Evolutionary conservation across 2,888 invertebrate species (phyloP).

Genomic region (Drosophila niveifrons): DNA sequence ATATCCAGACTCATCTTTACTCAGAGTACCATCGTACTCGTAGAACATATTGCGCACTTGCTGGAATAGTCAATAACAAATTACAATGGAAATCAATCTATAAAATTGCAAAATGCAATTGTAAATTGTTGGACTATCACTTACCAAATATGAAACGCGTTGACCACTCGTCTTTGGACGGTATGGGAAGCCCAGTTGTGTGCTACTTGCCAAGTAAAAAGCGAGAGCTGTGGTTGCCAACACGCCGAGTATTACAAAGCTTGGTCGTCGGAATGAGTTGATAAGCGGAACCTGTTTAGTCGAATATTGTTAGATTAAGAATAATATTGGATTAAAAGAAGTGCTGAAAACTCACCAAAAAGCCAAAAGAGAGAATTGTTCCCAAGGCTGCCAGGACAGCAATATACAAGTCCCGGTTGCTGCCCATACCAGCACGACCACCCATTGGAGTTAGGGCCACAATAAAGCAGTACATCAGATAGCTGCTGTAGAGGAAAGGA

Average conservation of each 20-base stretch:
- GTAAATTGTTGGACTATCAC: slow-evolving; percentile 24
- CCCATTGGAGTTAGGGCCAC: slow-evolving; percentile 87
- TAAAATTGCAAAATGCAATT: background rate
- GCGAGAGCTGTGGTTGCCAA: slow-evolving; percentile 29
- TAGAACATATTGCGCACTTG: slow-evolving; percentile 85
- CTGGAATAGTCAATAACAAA: slow-evolving; percentile 69
- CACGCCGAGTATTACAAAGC: slow-evolving; percentile 33
- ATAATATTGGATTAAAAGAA: too few relatives aligned
- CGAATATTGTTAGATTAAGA: background rate
- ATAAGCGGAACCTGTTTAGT: slow-evolving; percentile 50
- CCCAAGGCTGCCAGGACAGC: slow-evolving; percentile 83
- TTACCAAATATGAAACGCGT: slow-evolving; percentile 86
- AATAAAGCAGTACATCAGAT: slow-evolving; percentile 85
- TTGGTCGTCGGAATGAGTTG: slow-evolving; percentile 57
- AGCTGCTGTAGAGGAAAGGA: slow-evolving; percentile 85
- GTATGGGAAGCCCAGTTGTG: slow-evolving; percentile 87
- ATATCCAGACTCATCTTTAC: slow-evolving; percentile 85
- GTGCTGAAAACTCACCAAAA: slow-evolving; percentile 71
- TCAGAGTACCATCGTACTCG: slow-evolving; percentile 79
- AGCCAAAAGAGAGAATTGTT: slow-evolving; percentile 79
- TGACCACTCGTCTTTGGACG: slow-evolving; percentile 85
- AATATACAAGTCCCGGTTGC: slow-evolving; percentile 87
- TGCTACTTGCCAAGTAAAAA: slow-evolving; percentile 74
- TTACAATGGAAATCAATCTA: background rate
- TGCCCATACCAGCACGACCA: slow-evolving; percentile 85